phyloP scores from a whole-genome alignment of 2,797 vertebrate species.

The Merluccius polli region DNA sequence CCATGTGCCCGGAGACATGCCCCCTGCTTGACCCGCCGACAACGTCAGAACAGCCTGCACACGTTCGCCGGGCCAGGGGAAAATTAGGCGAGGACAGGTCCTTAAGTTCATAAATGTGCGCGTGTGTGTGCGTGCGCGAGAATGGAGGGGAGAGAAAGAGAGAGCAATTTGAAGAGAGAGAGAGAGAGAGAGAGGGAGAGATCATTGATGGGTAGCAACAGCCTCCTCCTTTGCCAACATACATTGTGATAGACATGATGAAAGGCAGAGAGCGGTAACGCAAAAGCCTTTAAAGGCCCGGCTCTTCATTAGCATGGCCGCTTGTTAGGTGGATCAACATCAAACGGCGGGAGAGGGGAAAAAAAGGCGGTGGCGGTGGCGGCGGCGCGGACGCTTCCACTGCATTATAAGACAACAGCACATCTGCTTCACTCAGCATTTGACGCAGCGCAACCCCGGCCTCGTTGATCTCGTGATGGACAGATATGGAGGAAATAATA shows the following conservation, averaged over 20 bases:
- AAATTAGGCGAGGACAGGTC: conserved; percentile 57
- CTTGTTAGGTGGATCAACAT: conserved; percentile 39
- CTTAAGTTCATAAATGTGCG: conserved; percentile 12
- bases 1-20: conserved; percentile 59
- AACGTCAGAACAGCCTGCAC: conserved; percentile 59
- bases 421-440: background rate
- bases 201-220: background rate
- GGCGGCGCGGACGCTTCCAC: background rate
- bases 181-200: background rate
- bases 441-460: too few relatives aligned
- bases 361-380: background rate
- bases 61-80: conserved; percentile 64
- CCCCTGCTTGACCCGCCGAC: conserved; percentile 72
- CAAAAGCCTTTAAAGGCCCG: conserved; percentile 42
- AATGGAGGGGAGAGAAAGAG: background rate
- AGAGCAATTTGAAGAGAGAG: background rate
- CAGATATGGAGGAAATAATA: background rate
- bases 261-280: conserved; percentile 26
- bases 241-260: conserved; percentile 33
- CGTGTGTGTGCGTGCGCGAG: background rate
- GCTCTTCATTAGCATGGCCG: conserved; percentile 52
- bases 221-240: conserved; percentile 5
- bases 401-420: background rate
- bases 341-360: conserved; percentile 15
- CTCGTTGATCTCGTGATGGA: background rate